A percentile compares a stretch with the other conserved stretches of the same genome.
phyloP scores from a whole-genome alignment of 53 echinoderm and acorn worm genomes.

The Hippasteria phrygiana region DNA sequence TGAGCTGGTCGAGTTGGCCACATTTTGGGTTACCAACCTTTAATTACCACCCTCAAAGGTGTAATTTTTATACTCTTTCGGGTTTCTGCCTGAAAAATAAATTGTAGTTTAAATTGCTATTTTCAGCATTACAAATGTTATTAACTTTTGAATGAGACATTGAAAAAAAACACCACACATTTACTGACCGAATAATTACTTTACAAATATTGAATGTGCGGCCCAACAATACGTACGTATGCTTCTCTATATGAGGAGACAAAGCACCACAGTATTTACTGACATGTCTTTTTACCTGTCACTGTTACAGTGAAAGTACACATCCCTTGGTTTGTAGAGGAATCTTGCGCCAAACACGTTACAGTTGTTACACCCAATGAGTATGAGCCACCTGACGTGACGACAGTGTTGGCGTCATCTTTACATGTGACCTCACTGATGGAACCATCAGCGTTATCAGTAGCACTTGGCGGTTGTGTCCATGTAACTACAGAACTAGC shows the following conservation, averaged over 20 bases:
- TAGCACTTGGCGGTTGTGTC: neutral
- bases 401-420: neutral
- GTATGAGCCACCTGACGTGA: neutral
- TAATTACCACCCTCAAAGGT: no score
- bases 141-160: no score
- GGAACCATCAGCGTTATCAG: neutral
- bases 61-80: no score
- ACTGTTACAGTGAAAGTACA: slow-evolving; percentile 5
- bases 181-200: no score
- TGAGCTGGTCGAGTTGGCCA: no score
- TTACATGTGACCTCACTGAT: neutral
- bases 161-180: no score
- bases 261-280: neutral
- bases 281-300: neutral
- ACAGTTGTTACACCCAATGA: neutral
- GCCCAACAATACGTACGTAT: neutral
- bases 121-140: no score
- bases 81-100: no score
- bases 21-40: no score
- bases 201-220: neutral
- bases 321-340: neutral
- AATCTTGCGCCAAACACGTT: slow-evolving; percentile 11
- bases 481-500: neutral
- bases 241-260: neutral
- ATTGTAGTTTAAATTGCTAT: no score